phyloP scores from a whole-genome alignment of 2,888 invertebrate species.

The Fissipunctia ypsillon region DNA sequence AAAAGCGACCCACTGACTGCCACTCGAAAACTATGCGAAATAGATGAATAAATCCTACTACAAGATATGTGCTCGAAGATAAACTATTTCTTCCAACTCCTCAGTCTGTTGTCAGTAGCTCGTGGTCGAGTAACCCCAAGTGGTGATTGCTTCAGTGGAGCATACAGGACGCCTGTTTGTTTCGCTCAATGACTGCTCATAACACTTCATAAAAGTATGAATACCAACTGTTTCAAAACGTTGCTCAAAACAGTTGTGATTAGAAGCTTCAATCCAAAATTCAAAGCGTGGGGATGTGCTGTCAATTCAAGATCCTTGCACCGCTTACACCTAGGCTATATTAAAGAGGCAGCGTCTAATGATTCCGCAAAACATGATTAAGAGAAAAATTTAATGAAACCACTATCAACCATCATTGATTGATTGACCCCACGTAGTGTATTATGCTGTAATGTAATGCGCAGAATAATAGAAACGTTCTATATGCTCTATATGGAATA shows the following conservation, averaged over 20 bases:
- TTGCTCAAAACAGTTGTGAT: background rate
- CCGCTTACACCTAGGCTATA: no score
- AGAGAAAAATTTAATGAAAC: background rate
- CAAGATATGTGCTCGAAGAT: background rate
- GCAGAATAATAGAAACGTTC: no score
- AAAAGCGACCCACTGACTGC: no score
- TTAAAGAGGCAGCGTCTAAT: no score
- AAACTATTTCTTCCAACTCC: background rate
- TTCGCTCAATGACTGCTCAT: slow-evolving; percentile 62
- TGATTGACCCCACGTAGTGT: background rate
- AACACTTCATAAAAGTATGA: background rate
- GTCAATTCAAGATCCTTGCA: no score
- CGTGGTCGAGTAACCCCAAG: slow-evolving; percentile 67
- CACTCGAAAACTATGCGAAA: background rate
- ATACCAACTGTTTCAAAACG: slow-evolving; percentile 3
- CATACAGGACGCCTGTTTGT: slow-evolving; percentile 71
- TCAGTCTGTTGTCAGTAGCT: background rate
- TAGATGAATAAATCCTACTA: background rate
- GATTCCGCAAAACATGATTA: no score
- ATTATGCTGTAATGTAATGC: no score
- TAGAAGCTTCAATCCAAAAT: background rate
- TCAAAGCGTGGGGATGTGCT: background rate
- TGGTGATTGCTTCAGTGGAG: slow-evolving; percentile 77
- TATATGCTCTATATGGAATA: no score
- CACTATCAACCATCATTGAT: background rate